A percentile compares a stretch with the other conserved stretches of the same genome.
Evolutionary conservation across 2,888 invertebrate species (phyloP).

Genomic region (Spicauda simplicius): DNA sequence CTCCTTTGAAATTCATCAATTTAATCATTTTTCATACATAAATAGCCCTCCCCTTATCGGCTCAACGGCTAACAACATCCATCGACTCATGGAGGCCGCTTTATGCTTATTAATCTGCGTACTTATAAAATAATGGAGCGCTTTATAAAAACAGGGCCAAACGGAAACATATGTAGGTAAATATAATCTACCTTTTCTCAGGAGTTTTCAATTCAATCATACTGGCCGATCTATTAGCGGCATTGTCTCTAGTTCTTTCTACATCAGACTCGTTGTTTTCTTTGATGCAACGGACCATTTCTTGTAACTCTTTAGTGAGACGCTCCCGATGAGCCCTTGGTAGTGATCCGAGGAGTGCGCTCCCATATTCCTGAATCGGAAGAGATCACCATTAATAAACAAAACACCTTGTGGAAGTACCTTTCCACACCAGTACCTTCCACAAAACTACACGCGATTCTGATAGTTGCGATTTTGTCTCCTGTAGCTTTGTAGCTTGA

Average conservation of each 20-base stretch:
- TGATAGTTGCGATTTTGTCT: too few species aligned
- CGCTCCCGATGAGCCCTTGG: slow-evolving; percentile 67
- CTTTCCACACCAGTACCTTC: too few species aligned
- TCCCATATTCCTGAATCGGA: slow-evolving; percentile 67
- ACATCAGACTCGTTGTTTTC: slow-evolving; percentile 59
- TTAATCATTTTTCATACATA: too few species aligned
- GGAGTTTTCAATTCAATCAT: slow-evolving; percentile 71
- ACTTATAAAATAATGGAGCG: too few species aligned
- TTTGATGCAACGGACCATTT: slow-evolving; percentile 67
- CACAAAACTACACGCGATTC: too few species aligned
- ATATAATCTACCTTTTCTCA: slow-evolving; percentile 58
- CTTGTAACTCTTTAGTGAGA: slow-evolving; percentile 63
- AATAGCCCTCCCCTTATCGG: too few species aligned
- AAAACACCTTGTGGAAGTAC: not conserved
- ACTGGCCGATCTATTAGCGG: slow-evolving; percentile 65
- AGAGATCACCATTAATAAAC: not conserved
- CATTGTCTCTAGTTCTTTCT: slow-evolving; percentile 47
- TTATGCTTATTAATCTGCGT: too few species aligned
- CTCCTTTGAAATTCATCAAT: too few species aligned
- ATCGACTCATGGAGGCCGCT: too few species aligned
- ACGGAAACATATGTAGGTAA: not conserved
- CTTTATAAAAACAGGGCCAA: too few species aligned
- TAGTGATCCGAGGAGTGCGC: slow-evolving; percentile 66
- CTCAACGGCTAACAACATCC: too few species aligned
- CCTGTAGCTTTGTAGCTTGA: too few species aligned